Conservation (phyloP, 2,888 invertebrate genomes). For the Drosophila borealis region DNA sequence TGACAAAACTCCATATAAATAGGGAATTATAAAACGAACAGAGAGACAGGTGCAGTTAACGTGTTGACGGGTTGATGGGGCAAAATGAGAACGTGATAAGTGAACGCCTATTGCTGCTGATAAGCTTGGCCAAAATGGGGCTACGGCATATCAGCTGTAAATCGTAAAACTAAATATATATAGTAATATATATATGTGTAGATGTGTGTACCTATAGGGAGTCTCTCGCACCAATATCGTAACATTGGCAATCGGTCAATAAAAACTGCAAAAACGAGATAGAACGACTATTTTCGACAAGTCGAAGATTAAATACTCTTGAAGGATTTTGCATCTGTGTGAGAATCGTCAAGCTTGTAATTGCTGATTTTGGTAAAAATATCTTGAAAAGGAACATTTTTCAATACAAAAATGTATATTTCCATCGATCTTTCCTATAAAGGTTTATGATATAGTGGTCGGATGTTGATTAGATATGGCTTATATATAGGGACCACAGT, state of each 20-base stretch:
- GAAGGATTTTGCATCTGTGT: no score
- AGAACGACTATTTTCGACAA: no score
- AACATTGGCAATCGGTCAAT: conserved; percentile 41
- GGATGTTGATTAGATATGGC: no score
- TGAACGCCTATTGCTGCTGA: conserved; percentile 38
- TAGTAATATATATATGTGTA: background rate
- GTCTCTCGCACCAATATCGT: conserved; percentile 10
- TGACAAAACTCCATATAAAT: conserved; percentile 6
- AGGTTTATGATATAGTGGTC: no score
- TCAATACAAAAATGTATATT: no score
- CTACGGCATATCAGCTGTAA: conserved; percentile 42
- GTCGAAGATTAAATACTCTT: background rate
- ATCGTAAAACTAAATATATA: conserved; percentile 31
- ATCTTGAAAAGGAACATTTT: no score
- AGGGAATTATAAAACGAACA: background rate
- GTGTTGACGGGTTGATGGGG: conserved; percentile 4
- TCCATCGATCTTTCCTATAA: no score
- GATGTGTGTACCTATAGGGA: background rate
- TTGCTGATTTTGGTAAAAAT: no score
- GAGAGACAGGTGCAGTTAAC: conserved; percentile 13
- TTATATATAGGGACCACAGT: no score
- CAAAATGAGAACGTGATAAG: conserved; percentile 37
- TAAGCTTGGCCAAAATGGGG: conserved; percentile 37
- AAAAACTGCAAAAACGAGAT: conserved; percentile 4
- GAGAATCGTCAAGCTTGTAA: no score